These are phyloP conservation scores for Bruchidius siliquastri DNA, from an alignment of 2,888 invertebrate genomes.

Conservation along the genomic window DNA sequence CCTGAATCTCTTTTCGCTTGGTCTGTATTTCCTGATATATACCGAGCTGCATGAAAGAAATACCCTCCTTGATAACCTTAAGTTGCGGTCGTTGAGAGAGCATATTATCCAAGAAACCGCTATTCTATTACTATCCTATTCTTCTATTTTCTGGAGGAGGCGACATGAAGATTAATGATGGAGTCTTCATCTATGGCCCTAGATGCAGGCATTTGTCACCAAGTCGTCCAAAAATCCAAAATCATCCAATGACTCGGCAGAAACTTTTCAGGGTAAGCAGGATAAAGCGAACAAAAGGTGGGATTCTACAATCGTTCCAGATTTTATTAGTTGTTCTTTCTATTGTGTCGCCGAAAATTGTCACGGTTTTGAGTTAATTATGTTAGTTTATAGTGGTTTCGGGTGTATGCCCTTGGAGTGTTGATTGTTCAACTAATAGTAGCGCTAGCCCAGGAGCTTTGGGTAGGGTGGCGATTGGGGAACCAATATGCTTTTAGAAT, in stretches of 20 bases:
- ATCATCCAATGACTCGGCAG: background rate
- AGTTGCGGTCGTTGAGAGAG: background rate
- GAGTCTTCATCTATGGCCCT: background rate
- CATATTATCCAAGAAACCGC: background rate
- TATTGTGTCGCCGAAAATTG: background rate
- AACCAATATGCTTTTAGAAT: background rate
- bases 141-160: background rate
- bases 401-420: background rate
- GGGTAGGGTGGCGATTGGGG: background rate
- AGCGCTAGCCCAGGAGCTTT: background rate
- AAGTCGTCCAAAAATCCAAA: background rate
- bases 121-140: background rate
- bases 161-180: background rate
- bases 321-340: background rate
- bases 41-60: too few species aligned
- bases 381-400: background rate
- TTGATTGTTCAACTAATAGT: background rate
- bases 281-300: background rate
- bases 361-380: background rate
- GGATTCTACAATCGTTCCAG: background rate
- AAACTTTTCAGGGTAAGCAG: background rate
- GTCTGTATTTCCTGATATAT: too few species aligned
- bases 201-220: background rate
- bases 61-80: background rate
- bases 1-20: too few species aligned